phyloP scores from a whole-genome alignment of 2,797 vertebrate species.

The Danio choprae region DNA sequence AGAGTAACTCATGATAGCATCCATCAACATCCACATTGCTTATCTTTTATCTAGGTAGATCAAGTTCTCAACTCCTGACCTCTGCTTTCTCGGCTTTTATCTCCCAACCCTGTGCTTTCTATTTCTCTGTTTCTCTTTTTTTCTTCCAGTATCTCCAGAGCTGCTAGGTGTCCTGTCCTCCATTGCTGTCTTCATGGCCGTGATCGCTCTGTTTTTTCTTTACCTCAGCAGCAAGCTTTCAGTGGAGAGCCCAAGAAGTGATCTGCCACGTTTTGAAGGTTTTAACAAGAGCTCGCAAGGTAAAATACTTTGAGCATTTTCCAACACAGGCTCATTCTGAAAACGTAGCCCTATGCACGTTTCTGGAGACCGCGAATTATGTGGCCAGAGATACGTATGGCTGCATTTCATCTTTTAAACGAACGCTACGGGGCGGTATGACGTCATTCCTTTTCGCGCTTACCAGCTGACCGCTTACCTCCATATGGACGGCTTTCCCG shows the following conservation, averaged over 20 bases:
- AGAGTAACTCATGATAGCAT: background rate
- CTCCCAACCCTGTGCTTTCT: conserved; percentile 16
- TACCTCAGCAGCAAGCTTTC: conserved; percentile 98
- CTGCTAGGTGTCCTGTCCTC: conserved; percentile 94
- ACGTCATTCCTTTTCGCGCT: too few relatives aligned
- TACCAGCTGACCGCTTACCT: too few relatives aligned
- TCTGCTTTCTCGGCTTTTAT: conserved; percentile 34
- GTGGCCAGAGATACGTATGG: too few relatives aligned
- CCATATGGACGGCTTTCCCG: too few relatives aligned
- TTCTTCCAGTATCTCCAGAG: conserved; percentile 91
- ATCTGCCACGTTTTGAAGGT: conserved; percentile 83
- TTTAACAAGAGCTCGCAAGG: conserved; percentile 85
- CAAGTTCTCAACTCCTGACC: conserved; percentile 19
- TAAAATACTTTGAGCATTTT: conserved; percentile 60
- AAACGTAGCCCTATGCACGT: too few relatives aligned
- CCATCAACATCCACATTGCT: conserved; percentile 2
- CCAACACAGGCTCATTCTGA: too few relatives aligned
- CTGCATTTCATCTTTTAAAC: too few relatives aligned
- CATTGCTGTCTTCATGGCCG: conserved; percentile 89
- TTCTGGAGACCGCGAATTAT: too few relatives aligned
- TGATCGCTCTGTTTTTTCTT: conserved; percentile 94
- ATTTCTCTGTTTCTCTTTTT: conserved; percentile 27
- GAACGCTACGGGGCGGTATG: too few relatives aligned
- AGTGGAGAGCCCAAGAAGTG: conserved; percentile 84
- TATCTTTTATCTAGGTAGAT: conserved; percentile 16